These are phyloP conservation scores for Holocentrus rufus DNA, from an alignment of 2,797 vertebrate species.

Conservation along the genomic window DNA sequence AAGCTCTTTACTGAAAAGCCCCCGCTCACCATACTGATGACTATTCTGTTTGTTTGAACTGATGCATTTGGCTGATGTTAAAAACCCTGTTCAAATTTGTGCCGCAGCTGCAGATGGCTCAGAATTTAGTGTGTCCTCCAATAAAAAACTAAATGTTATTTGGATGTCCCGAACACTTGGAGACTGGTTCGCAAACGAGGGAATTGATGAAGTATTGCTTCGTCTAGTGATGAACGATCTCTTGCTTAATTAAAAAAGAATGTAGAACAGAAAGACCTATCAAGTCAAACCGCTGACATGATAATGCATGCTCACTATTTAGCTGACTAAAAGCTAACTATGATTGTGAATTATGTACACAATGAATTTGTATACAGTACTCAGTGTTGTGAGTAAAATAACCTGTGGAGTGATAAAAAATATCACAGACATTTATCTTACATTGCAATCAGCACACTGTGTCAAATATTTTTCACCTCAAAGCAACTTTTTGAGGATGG, in stretches of 20 bases:
- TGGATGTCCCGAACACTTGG: constrained; percentile 28
- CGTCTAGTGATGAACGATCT: background rate
- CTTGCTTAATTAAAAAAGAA: constrained; percentile 26
- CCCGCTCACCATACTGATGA: constrained; percentile 22
- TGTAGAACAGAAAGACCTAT: constrained; percentile 44
- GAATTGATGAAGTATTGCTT: constrained; percentile 19
- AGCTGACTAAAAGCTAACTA: constrained; percentile 62
- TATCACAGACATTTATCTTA: constrained; percentile 65
- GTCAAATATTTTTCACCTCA: constrained; percentile 59
- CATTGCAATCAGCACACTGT: constrained; percentile 46
- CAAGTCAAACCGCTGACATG: constrained; percentile 57
- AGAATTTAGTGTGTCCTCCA: constrained; percentile 27
- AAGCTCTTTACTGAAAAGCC: constrained; percentile 27
- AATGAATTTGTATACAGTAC: constrained; percentile 67
- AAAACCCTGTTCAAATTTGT: constrained; percentile 5
- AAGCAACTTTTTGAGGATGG: constrained; percentile 54
- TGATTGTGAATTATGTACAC: constrained; percentile 72
- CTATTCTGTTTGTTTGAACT: constrained; percentile 1
- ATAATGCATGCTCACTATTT: constrained; percentile 63
- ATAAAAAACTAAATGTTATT: constrained; percentile 39
- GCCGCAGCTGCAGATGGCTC: constrained; percentile 28
- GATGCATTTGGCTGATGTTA: constrained; percentile 10
- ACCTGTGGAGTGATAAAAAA: constrained; percentile 73
- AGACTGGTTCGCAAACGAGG: constrained; percentile 14
- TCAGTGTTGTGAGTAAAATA: constrained; percentile 65